Conservation (phyloP, 2,888 invertebrate genomes). For the Agyllia agylla region DNA sequence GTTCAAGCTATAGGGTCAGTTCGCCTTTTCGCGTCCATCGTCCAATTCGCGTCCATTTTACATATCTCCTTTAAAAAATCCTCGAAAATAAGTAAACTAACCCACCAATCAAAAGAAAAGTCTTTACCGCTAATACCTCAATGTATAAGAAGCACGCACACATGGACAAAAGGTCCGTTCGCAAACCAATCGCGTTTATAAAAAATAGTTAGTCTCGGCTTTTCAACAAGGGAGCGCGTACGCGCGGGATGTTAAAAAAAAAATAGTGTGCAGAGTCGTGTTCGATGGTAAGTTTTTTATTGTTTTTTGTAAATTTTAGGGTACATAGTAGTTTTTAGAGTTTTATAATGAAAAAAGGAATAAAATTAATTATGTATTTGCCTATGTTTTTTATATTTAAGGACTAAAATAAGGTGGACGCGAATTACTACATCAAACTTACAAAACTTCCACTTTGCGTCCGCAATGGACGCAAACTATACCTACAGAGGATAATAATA, state of each 20-base stretch:
- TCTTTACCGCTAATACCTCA: slow-evolving; percentile 1
- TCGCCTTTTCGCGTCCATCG: slow-evolving; percentile 1
- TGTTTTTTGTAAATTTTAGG: not conserved
- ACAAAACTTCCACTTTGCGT: slow-evolving; percentile 43
- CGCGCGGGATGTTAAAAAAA: not conserved
- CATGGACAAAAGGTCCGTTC: not conserved
- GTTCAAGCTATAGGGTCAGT: not conserved
- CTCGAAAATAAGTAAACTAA: not conserved
- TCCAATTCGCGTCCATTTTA: not conserved
- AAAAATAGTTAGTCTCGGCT: not conserved
- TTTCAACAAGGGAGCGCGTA: not conserved
- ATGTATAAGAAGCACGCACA: not conserved
- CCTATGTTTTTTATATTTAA: not conserved
- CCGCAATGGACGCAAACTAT: slow-evolving; percentile 29
- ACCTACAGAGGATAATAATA: not conserved
- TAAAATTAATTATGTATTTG: not conserved
- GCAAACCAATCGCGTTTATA: not conserved
- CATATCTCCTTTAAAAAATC: not conserved
- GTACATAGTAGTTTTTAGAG: not conserved
- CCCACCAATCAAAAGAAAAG: not conserved
- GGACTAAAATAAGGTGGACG: slow-evolving; percentile 32
- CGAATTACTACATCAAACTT: slow-evolving; percentile 53
- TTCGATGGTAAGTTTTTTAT: not conserved
- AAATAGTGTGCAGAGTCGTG: not conserved
- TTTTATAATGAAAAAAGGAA: not conserved